Evolutionary conservation across 2,113 vertebrate genomes (phyloP).

Genomic region (Carassius carassius): DNA sequence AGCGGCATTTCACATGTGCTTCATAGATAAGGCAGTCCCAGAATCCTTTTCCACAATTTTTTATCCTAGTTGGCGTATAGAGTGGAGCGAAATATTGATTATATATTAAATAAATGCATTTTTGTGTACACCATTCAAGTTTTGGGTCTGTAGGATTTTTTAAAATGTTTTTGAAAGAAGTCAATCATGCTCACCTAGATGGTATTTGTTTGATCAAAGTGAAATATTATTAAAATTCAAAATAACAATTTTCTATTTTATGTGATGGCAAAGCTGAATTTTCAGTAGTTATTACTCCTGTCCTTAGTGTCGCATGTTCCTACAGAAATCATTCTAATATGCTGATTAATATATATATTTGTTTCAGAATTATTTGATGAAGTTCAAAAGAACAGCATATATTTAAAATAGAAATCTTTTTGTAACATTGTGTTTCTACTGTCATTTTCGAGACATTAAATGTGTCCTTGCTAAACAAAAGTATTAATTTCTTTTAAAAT

Average conservation of each 20-base stretch:
- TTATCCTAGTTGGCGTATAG: neutral
- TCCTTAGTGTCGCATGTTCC: neutral
- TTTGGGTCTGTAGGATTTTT: neutral
- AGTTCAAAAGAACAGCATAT: too few relatives aligned
- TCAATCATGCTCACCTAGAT: neutral
- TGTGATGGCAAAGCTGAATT: neutral
- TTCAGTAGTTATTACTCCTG: neutral
- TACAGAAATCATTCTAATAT: neutral
- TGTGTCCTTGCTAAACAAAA: too few relatives aligned
- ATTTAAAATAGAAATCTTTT: too few relatives aligned
- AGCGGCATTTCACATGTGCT: conserved; percentile 13
- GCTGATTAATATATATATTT: neutral
- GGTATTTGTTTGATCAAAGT: neutral
- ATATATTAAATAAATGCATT: neutral
- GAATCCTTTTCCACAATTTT: conserved; percentile 42
- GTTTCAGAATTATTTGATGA: too few relatives aligned
- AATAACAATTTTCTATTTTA: neutral
- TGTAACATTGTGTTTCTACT: too few relatives aligned
- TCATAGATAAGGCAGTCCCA: neutral
- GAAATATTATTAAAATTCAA: neutral
- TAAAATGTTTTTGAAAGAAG: neutral
- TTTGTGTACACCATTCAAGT: neutral
- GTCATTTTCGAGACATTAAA: too few relatives aligned
- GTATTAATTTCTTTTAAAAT: too few relatives aligned
- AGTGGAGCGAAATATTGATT: neutral